Evolutionary conservation across 2,113 vertebrate species (phyloP).

Genomic region (Lycocorax pyrrhopterus): DNA sequence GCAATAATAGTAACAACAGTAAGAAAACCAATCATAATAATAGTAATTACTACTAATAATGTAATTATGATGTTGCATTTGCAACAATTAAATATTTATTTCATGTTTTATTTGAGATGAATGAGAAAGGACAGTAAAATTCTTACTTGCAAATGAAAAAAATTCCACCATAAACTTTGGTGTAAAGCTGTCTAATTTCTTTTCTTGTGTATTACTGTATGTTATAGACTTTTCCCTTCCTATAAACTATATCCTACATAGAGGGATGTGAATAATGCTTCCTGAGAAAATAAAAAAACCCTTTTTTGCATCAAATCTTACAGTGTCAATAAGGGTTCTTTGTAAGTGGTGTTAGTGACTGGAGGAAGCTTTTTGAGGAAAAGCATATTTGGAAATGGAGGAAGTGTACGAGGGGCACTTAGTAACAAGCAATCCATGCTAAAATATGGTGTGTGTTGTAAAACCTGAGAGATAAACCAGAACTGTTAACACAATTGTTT

Average conservation of each 20-base stretch:
- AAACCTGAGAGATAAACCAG: not conserved
- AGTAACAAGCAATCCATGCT: conserved; percentile 49
- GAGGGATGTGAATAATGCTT: not conserved
- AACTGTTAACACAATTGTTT: not conserved
- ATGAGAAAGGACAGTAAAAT: not conserved
- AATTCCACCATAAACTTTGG: not conserved
- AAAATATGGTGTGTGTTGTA: conserved; percentile 54
- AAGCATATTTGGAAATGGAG: conserved; percentile 64
- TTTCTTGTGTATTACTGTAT: not conserved
- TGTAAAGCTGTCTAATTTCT: not conserved
- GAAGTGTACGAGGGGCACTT: conserved; percentile 52
- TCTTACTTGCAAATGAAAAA: not conserved
- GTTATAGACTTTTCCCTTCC: not conserved
- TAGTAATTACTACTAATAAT: not conserved
- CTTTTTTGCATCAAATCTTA: not conserved
- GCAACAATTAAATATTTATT: not conserved
- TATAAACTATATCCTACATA: not conserved
- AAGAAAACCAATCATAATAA: not conserved
- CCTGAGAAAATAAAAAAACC: not conserved
- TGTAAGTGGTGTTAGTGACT: conserved; percentile 56
- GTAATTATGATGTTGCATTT: not conserved
- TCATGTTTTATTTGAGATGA: not conserved
- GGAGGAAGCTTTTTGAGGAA: conserved; percentile 67
- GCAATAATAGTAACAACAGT: not conserved
- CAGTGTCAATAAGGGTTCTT: not conserved